Base-by-base conservation (phyloP, 2,113 vertebrate species). In the Misgurnus mizolepis region DNA sequence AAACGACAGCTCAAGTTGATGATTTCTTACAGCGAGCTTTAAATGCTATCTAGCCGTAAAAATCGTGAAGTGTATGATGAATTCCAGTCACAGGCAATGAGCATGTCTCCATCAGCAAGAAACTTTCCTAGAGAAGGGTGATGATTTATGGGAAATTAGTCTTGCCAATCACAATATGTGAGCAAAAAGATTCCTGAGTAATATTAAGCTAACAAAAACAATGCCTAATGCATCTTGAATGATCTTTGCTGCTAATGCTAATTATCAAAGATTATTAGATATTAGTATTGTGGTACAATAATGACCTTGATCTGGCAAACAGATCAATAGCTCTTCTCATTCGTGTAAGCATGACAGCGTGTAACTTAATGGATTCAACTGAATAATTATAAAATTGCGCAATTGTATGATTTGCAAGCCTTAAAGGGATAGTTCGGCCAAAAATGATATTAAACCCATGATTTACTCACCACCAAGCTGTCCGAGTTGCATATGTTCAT, bases 11-110 rank as follows among this genome's bases (percentile, higher is more conserved):
- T 43, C 53, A 22, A 60, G 18, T 45, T 61, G 56, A 47, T 62
- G 40, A 62, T 75, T 75, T 62, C 72, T 62, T 62, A 34, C 58
- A 7, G 8, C 11, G 72, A 62, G 22, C 58, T 62, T 62, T 34
- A 3, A 75, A 47, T 17, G 12, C 40, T 47, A 49, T 75, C 40
- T 47, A 75, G 10, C 11, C 40, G 5, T 47, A 49, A 47, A 75
- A 75, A 45, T 61, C 18, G 17, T 10, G 27, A 72, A 43, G 8
- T 60, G 55, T 55, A 22, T 60, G 17, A 60, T 43, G n/a, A 73
- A 18, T 73, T 60, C 6, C 39, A 72, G 50, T 72, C 69, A 72
- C 15, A 58, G 53, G 67, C 67, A 69, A 69, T 50, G 67, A 69
- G 18, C 47, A 47, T 69, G 47, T 41, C 18, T 75, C 41, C 55